phyloP scores from a whole-genome alignment of 1,140 invertebrate genomes.

The Hypothenemus hampei region DNA sequence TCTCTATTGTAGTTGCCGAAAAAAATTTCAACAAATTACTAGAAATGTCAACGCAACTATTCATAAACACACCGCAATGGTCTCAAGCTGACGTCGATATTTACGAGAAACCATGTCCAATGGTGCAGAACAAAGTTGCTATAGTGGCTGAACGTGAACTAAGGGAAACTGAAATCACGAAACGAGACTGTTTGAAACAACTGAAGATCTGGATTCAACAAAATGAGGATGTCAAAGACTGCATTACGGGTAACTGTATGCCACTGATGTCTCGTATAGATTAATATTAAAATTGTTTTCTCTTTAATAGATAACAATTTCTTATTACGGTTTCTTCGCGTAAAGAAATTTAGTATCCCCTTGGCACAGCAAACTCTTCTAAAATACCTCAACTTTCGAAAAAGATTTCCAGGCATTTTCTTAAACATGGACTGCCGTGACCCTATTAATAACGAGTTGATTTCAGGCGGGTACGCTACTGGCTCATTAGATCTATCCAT shows the following conservation, averaged over 20 bases:
- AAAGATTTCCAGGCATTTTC: slow-evolving; percentile 59
- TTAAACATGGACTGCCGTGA: slow-evolving; percentile 62
- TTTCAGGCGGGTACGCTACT: slow-evolving; percentile 63
- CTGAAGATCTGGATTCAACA: slow-evolving; percentile 64
- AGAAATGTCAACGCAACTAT: slow-evolving; percentile 30
- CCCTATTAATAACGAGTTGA: slow-evolving; percentile 55
- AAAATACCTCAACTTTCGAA: slow-evolving; percentile 71
- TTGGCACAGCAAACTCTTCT: slow-evolving; percentile 73
- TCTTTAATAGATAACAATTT: slow-evolving; percentile 60
- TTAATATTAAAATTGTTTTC: background rate
- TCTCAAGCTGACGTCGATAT: slow-evolving; percentile 20
- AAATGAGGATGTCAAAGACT: slow-evolving; percentile 61
- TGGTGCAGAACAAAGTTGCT: slow-evolving; percentile 45
- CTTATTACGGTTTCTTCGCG: slow-evolving; percentile 68
- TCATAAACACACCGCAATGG: slow-evolving; percentile 35
- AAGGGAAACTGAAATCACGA: slow-evolving; percentile 56
- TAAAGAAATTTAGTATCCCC: slow-evolving; percentile 73
- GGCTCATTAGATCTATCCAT: no score
- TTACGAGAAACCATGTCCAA: slow-evolving; percentile 26
- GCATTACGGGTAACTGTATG: slow-evolving; percentile 52
- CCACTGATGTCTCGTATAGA: background rate
- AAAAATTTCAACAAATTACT: no score
- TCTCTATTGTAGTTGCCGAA: no score
- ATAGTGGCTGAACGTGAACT: slow-evolving; percentile 58
- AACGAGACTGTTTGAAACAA: slow-evolving; percentile 56